Evolutionary conservation across 2,888 invertebrate genomes (phyloP).

Genomic region (Aplocera efformata): DNA sequence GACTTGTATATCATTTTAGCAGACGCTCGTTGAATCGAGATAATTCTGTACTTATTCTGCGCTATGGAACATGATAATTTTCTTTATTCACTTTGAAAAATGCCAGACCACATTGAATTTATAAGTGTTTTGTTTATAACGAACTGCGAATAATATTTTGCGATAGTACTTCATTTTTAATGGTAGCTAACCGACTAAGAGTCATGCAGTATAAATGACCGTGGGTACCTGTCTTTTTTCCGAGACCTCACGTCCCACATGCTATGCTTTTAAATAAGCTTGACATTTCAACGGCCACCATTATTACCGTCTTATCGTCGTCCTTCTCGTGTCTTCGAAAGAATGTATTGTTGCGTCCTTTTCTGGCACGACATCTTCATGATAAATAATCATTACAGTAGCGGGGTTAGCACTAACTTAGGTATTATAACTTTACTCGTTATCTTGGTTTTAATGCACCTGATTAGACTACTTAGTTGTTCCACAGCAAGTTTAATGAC

Average conservation of each 20-base stretch:
- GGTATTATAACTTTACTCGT: conserved; percentile 37
- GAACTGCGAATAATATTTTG: too few species aligned
- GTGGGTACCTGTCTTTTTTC: background rate
- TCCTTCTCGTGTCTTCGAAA: conserved; percentile 36
- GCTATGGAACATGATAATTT: background rate
- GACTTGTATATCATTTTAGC: conserved; percentile 39
- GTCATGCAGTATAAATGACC: background rate
- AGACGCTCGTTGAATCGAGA: conserved; percentile 7
- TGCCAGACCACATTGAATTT: too few species aligned
- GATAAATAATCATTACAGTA: conserved; percentile 33
- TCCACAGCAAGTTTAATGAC: too few species aligned
- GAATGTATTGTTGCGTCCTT: conserved; percentile 31
- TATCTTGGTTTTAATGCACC: conserved; percentile 36
- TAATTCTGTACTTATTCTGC: too few species aligned
- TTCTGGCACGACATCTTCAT: conserved; percentile 35
- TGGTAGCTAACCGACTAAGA: background rate
- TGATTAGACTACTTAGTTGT: conserved; percentile 17
- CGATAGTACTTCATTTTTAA: background rate
- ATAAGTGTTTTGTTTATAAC: too few species aligned
- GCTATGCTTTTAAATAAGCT: conserved; percentile 42
- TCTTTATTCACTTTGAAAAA: conserved; percentile 5
- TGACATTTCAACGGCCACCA: conserved; percentile 65
- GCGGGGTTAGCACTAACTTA: conserved; percentile 38
- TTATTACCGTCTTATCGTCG: conserved; percentile 43
- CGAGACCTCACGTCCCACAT: background rate